Percentiles rank a stretch among this genome's conserved stretches.
Evolutionary conservation across 2,888 invertebrate species (phyloP).

Genomic region (Corbicula japonica): DNA sequence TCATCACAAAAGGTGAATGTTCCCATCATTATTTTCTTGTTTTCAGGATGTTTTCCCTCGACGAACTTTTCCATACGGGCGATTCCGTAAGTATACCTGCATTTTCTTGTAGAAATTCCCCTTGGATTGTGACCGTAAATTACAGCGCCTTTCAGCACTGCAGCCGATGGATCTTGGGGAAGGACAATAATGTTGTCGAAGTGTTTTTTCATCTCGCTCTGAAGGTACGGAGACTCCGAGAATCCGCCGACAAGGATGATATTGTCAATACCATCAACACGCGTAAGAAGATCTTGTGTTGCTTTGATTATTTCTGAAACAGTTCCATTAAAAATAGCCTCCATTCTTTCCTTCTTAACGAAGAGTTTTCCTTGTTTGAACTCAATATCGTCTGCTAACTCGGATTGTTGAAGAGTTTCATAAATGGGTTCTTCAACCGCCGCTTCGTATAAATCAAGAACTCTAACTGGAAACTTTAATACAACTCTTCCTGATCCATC

Average conservation of each 20-base stretch:
- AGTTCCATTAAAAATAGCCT: constrained; percentile 34
- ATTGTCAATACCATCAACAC: constrained; percentile 9
- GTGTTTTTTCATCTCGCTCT: constrained; percentile 10
- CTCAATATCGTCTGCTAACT: constrained; percentile 6
- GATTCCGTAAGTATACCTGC: constrained; percentile 52
- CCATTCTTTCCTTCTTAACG: constrained; percentile 15
- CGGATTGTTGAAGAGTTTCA: constrained; percentile 23
- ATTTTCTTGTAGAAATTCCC: constrained; percentile 34
- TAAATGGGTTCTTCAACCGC: background rate
- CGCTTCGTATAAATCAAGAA: constrained; percentile 25
- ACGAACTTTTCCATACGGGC: constrained; percentile 27
- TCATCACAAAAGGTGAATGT: constrained; percentile 32
- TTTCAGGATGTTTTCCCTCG: constrained; percentile 15
- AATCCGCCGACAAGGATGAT: constrained; percentile 42
- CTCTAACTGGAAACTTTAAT: constrained; percentile 33
- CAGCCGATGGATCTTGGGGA: constrained; percentile 38
- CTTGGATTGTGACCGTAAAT: constrained; percentile 37
- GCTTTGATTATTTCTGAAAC: constrained; percentile 18
- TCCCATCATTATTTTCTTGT: constrained; percentile 22
- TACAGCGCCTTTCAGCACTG: constrained; percentile 55
- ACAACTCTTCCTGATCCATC: constrained; percentile 35
- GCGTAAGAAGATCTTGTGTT: background rate
- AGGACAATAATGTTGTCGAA: constrained; percentile 13
- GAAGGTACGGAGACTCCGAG: constrained; percentile 36
- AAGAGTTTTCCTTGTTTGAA: constrained; percentile 48